These are phyloP conservation scores for Sarcophaga carnaria DNA, from an alignment of 2,888 invertebrate species.

Conservation along the genomic window DNA sequence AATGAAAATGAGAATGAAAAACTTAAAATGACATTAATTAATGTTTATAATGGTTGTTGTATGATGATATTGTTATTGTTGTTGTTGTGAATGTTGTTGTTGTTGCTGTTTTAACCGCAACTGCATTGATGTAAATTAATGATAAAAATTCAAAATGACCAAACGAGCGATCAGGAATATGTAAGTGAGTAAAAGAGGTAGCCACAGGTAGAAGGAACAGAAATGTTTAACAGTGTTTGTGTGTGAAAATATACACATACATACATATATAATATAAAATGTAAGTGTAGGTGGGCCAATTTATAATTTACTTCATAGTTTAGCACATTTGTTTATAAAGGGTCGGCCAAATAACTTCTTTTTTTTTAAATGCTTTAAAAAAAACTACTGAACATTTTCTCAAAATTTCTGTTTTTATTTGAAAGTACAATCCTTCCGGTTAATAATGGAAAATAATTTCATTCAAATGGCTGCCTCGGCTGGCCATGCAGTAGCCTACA, in stretches of 20 bases:
- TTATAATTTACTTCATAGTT: too few relatives aligned
- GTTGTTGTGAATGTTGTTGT: neutral
- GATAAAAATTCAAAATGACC: constrained; percentile 56
- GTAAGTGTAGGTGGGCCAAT: too few relatives aligned
- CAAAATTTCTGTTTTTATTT: too few relatives aligned
- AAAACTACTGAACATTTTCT: too few relatives aligned
- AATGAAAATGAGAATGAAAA: constrained; percentile 40
- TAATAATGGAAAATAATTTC: too few relatives aligned
- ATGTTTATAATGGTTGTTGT: constrained; percentile 42
- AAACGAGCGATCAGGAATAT: constrained; percentile 43
- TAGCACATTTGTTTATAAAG: too few relatives aligned
- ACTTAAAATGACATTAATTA: constrained; percentile 68
- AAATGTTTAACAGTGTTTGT: neutral
- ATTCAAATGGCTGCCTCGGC: too few relatives aligned
- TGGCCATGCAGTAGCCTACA: too few relatives aligned
- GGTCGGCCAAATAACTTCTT: too few relatives aligned
- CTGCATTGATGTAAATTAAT: constrained; percentile 28
- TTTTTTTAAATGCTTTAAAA: too few relatives aligned
- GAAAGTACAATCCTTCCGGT: too few relatives aligned
- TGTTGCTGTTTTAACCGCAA: constrained; percentile 18
- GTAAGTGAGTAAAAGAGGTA: neutral
- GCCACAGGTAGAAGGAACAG: neutral
- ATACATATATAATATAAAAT: too few relatives aligned
- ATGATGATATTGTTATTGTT: neutral
- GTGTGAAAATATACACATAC: neutral